Percentiles rank a stretch among this genome's conserved stretches.
Conservation (phyloP, 2,797 vertebrate species). For the Phoeniculus purpureus region DNA sequence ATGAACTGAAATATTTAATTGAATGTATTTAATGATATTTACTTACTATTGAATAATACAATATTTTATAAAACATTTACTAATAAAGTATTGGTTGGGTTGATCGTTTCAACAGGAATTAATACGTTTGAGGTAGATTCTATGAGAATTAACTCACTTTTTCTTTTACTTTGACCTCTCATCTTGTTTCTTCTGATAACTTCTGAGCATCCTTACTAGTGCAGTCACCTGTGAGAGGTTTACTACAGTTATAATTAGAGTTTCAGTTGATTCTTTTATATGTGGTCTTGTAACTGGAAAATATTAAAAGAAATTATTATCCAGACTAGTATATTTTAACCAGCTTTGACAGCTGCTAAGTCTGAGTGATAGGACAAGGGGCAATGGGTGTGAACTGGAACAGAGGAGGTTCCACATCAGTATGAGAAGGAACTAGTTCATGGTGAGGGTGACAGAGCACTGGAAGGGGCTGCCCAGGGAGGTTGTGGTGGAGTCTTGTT, state of each 20-base stretch:
- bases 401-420: too few species aligned
- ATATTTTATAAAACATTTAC: too few species aligned
- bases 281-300: not conserved
- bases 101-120: not conserved
- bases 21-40: too few species aligned
- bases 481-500: too few species aligned
- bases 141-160: not conserved
- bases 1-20: too few species aligned
- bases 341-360: not conserved
- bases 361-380: too few species aligned
- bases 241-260: not conserved
- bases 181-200: not conserved
- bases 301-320: not conserved
- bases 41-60: too few species aligned
- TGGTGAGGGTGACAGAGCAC: too few species aligned
- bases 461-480: too few species aligned
- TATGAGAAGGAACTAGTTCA: too few species aligned
- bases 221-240: not conserved
- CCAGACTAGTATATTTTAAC: not conserved
- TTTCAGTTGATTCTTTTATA: not conserved
- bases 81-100: not conserved
- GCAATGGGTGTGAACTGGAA: too few species aligned
- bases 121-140: not conserved
- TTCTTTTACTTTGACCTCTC: not conserved
- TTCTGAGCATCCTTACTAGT: not conserved